Evolutionary conservation across 2,888 invertebrate species (phyloP).

Genomic region (Troilus luridus): DNA sequence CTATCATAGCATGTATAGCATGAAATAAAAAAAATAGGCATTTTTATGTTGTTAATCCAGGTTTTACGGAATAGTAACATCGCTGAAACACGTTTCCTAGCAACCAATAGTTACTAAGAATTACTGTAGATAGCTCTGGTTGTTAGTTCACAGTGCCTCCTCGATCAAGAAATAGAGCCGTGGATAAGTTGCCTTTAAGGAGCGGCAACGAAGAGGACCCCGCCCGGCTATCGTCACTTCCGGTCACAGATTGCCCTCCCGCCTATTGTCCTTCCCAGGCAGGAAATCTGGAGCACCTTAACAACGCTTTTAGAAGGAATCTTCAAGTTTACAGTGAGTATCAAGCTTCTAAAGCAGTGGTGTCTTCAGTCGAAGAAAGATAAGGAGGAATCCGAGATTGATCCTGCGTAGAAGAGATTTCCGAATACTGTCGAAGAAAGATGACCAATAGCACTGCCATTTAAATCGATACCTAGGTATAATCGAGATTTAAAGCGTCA

Average conservation of each 20-base stretch:
- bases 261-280: constrained; percentile 51
- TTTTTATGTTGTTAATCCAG: background rate
- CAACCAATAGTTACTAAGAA: background rate
- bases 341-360: background rate
- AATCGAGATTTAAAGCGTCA: background rate
- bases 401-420: background rate
- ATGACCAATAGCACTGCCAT: background rate
- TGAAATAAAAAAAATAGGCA: too few relatives aligned
- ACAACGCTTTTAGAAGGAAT: background rate
- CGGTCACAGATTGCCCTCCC: constrained; percentile 57
- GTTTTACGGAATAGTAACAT: background rate
- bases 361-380: background rate
- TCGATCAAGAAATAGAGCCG: constrained; percentile 1
- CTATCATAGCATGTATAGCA: too few relatives aligned
- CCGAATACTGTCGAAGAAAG: background rate
- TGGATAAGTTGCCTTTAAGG: constrained; percentile 44
- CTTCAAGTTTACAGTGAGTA: background rate
- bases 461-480: too few relatives aligned
- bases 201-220: constrained; percentile 51
- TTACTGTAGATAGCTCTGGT: background rate
- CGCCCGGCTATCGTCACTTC: constrained; percentile 58
- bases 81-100: background rate
- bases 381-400: background rate
- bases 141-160: background rate
- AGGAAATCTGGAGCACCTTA: constrained; percentile 55